Conservation (phyloP, 2,797 vertebrate species). For the Chaenodraco wilsoni region DNA sequence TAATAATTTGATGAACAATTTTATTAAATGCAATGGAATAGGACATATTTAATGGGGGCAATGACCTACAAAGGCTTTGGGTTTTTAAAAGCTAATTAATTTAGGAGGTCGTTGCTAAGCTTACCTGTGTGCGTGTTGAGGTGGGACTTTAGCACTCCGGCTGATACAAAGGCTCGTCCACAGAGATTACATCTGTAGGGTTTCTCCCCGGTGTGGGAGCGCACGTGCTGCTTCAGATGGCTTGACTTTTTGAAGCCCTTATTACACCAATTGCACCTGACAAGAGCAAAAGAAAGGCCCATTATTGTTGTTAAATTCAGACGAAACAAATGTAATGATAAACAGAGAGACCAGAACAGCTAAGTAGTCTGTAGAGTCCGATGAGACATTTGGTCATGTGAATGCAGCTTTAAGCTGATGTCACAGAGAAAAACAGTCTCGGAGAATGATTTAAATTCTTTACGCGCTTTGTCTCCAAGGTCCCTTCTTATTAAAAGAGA, state of each 20-base stretch:
- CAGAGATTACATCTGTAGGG: conserved; percentile 94
- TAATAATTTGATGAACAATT: neutral
- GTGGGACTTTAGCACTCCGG: conserved; percentile 96
- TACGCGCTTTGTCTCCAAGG: neutral
- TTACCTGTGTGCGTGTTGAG: conserved; percentile 97
- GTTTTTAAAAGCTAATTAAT: neutral
- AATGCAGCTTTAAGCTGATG: neutral
- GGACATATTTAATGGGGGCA: neutral
- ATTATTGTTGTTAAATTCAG: neutral
- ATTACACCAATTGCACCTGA: conserved; percentile 90
- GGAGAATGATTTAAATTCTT: neutral
- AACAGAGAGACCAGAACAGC: neutral
- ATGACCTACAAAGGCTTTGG: neutral
- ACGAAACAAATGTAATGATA: neutral
- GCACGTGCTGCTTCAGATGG: conserved; percentile 96
- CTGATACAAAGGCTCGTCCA: conserved; percentile 94
- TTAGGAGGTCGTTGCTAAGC: neutral
- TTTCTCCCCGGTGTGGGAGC: conserved; percentile 97
- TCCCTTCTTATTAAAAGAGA: neutral
- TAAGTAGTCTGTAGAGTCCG: neutral
- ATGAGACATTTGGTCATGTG: neutral
- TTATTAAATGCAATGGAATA: neutral
- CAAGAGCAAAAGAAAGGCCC: neutral
- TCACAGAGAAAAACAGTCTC: neutral
- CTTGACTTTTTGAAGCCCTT: conserved; percentile 99